Evolutionary conservation across 2,888 invertebrate species (phyloP).

Genomic region (Eupithecia exiguata): DNA sequence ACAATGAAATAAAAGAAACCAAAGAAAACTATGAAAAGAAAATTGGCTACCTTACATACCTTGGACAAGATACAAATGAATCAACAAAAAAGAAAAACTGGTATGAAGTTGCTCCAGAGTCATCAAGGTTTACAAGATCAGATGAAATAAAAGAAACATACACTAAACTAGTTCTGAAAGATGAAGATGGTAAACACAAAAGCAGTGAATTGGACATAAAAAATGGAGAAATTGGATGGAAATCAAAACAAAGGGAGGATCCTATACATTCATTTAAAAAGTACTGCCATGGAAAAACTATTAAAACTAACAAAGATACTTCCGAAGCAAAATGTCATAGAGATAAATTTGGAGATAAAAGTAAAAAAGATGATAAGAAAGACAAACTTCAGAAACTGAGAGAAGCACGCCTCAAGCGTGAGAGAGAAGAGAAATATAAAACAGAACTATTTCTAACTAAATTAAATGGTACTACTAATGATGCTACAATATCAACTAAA

Average conservation of each 20-base stretch:
- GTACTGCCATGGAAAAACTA: conserved; percentile 60
- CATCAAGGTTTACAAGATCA: conserved; percentile 67
- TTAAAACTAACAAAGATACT: conserved; percentile 28
- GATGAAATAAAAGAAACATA: conserved; percentile 74
- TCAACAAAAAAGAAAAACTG: conserved; percentile 93
- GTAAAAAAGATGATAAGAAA: conserved; percentile 44
- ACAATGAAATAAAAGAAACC: conserved; percentile 94
- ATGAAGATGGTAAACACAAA: conserved; percentile 75
- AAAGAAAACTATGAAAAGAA: conserved; percentile 98
- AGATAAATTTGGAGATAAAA: conserved; percentile 46
- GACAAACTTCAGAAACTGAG: conserved; percentile 87
- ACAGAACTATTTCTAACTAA: conserved; percentile 89
- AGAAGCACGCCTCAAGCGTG: conserved; percentile 91
- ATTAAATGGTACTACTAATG: conserved; percentile 69
- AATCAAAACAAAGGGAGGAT: conserved; percentile 88
- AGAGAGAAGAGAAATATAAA: conserved; percentile 89
- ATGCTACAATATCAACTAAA: conserved; percentile 34
- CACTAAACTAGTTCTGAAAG: conserved; percentile 75
- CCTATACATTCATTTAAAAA: conserved; percentile 89
- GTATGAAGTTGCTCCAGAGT: conserved; percentile 91
- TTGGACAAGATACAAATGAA: conserved; percentile 96
- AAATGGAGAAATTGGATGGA: conserved; percentile 85
- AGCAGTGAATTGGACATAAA: conserved; percentile 65
- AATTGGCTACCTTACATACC: conserved; percentile 97
- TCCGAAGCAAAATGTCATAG: conserved; percentile 16